A percentile compares a stretch with the other conserved stretches of the same genome.
Evolutionary conservation across 2,113 vertebrate genomes (phyloP).

Genomic region (Equus quagga): DNA sequence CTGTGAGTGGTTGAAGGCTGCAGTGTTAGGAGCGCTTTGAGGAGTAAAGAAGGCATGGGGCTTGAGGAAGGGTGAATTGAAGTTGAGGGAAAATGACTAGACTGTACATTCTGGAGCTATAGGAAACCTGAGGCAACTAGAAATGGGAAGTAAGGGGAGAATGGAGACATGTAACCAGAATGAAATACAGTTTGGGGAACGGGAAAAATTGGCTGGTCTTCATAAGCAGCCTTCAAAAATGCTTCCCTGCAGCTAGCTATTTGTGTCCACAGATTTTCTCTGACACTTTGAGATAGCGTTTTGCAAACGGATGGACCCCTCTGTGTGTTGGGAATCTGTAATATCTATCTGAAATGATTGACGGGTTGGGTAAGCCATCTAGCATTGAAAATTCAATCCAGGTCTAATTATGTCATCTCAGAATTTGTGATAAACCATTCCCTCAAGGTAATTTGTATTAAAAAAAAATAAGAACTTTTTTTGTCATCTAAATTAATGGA

Average conservation of each 20-base stretch:
- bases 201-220: background rate
- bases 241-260: background rate
- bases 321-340: background rate
- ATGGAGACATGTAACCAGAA: background rate
- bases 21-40: background rate
- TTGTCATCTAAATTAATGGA: background rate
- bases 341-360: background rate
- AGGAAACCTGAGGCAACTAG: background rate
- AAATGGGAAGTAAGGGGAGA: background rate
- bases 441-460: background rate
- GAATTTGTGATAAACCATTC: slow-evolving; percentile 26
- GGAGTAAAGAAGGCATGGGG: background rate
- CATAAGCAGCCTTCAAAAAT: background rate
- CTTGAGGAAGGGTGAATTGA: background rate
- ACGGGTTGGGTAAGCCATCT: background rate
- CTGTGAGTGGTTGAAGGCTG: background rate
- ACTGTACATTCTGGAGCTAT: background rate
- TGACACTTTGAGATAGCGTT: background rate
- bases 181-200: background rate
- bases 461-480: background rate
- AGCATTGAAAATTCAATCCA: background rate
- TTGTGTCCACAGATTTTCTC: background rate
- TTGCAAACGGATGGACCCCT: slow-evolving; percentile 39
- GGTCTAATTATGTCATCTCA: background rate
- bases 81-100: background rate